Base-by-base conservation (phyloP, 2,113 vertebrate species). In the Toxostoma redivivum region DNA sequence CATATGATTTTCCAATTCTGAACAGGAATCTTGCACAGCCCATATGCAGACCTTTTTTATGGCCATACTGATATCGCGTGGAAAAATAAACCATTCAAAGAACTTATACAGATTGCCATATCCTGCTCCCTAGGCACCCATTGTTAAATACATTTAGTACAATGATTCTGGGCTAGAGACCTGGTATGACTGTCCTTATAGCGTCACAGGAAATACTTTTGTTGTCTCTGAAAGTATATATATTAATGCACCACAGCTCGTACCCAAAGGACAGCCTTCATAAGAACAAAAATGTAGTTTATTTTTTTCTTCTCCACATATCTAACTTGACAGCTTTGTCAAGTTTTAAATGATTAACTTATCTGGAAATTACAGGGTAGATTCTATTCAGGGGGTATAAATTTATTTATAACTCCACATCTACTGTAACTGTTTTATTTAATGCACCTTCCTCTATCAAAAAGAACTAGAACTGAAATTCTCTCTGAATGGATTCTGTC, bases 21-120 rank as follows among this genome's bases (percentile, higher is more conserved):
- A 67, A 71, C 5, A 76, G 38, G 25, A 65, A 65, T 51, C 14
- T 62, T 62, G 7, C 28, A 73, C 7, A 48, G 44, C 2, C 1
- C 53, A 1, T n/a, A 48, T 65, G 8, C 35, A 31, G 9, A 9
- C 5, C 11, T 9, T 61, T 66, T 90, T 44, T 51, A 6, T 71
- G 33, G 6, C 3, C 30, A 21, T 53, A 37, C 1, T 0, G 0
- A 2, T 57, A 66, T 42, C 21, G 47, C 0, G 0, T 12, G 20
- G 19, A 40, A 80, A 92, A 82, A 35, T 2, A 53, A 74, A 77
- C 3, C 37, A 15, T n/a, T 73, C 8, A 5, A 60, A 60, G 25
- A 72, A 24, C 2, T 38, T 30, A 13, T 2, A 31, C 13, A 45
- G 19, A 45, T 45, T 79, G 6, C 2, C 44, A 22, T 30, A 62